These are phyloP conservation scores for Caenorhabditis elegans DNA, from an alignment of 1,140 invertebrate species.

Conservation along the genomic window DNA sequence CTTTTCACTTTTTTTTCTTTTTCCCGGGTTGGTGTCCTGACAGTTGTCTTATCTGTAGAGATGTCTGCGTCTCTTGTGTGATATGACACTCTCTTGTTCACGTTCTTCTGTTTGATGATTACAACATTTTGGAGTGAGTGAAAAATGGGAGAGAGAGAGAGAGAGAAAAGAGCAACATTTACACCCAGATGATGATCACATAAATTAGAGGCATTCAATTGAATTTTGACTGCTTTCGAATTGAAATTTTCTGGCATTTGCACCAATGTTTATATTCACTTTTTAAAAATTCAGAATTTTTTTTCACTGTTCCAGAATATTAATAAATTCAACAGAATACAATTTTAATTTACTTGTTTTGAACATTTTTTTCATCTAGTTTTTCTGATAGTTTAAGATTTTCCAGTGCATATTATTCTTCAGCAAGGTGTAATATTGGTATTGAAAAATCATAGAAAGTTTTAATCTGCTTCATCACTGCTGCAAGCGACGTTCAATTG, in stretches of 20 bases:
- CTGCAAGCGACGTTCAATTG: too few species aligned
- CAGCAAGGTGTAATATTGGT: too few species aligned
- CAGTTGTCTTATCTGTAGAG: neutral
- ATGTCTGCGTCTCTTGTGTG: neutral
- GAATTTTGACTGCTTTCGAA: neutral
- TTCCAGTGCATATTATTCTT: too few species aligned
- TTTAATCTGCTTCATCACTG: too few species aligned
- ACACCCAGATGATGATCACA: slow-evolving; percentile 15
- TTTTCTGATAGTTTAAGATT: too few species aligned
- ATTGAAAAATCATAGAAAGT: too few species aligned
- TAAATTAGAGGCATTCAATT: slow-evolving; percentile 32
- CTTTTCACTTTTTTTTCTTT: neutral
- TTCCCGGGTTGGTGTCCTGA: neutral
- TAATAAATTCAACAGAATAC: too few species aligned
- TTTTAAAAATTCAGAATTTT: neutral
- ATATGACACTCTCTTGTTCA: neutral
- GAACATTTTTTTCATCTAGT: too few species aligned
- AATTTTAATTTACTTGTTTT: too few species aligned
- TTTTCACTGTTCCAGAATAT: too few species aligned
- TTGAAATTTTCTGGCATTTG: too few species aligned
- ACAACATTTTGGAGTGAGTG: neutral
- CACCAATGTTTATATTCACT: too few species aligned
- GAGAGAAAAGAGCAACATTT: neutral
- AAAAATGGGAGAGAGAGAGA: neutral
- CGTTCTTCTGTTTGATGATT: slow-evolving; percentile 24